Conservation (phyloP, 2,888 invertebrate genomes). For the Ceratothoa steindachneri region DNA sequence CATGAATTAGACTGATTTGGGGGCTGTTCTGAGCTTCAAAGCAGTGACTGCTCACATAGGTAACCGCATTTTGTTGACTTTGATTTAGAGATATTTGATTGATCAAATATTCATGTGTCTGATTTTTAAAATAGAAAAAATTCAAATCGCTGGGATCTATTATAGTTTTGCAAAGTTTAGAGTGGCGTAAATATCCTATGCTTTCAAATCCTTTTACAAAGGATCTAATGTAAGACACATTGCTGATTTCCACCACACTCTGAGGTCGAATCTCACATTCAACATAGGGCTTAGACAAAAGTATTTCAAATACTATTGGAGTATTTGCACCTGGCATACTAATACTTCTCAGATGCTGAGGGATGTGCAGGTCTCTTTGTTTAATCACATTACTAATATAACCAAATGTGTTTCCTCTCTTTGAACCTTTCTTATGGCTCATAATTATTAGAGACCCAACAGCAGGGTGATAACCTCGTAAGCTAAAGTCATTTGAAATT, state of each 20-base stretch:
- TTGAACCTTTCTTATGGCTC: conserved; percentile 10
- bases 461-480: conserved; percentile 16
- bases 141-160: conserved; percentile 16
- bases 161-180: conserved; percentile 25
- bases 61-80: conserved; percentile 28
- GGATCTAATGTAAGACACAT: conserved; percentile 37
- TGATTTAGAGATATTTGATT: conserved; percentile 28
- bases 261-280: conserved; percentile 11
- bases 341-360: conserved; percentile 20
- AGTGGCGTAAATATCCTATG: conserved; percentile 23
- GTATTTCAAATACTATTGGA: conserved; percentile 17
- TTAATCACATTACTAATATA: conserved; percentile 27
- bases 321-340: conserved; percentile 12
- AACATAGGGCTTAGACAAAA: conserved; percentile 24
- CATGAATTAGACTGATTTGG: conserved; percentile 39
- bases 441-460: conserved; percentile 33
- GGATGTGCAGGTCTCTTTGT: conserved; percentile 2
- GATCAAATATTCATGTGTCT: conserved; percentile 20
- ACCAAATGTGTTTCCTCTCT: conserved; percentile 29
- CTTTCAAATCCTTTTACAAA: conserved; percentile 31
- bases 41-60: conserved; percentile 29
- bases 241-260: conserved; percentile 18
- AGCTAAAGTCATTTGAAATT: conserved; percentile 21
- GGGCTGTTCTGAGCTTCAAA: conserved; percentile 16
- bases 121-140: neutral